Base-by-base conservation (phyloP, 2,113 vertebrate species). In the Atlantisia rogersi region DNA sequence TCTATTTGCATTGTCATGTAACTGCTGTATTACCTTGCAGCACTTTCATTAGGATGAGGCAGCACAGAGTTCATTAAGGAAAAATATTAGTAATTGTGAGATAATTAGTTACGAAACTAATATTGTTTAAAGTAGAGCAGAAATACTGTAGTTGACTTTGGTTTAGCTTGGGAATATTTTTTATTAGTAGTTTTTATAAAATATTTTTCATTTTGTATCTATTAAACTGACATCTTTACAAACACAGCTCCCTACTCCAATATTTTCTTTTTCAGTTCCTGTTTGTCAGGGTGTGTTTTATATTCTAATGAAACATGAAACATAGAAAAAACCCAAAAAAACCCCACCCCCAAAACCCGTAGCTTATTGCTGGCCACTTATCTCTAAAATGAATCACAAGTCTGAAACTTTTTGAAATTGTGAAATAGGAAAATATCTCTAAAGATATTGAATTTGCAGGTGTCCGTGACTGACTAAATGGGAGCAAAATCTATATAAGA, bases 21-120 rank as follows among this genome's bases (percentile, higher is more conserved):
- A 93, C 50, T 22, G 55, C 92, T 77, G 59, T 86, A 82, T 78
- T 95, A 95, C 86, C 94, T 92, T 94, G 84, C 59, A 93, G 94
- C 82, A 81, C 91, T 93, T 97, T 82, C 63, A 76, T 96, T 92
- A 70, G 58, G 52, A 79, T 84, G 83, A 92, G 74, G 86, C 88
- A 95, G 82, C 78, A 55, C 56, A 67, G 86, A 84, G 94, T 95
- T 96, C 91, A 92, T 95, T 80, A 92, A 94, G 74, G 82, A 94
- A 92, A 95, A 94, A 88, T 92, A 86, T 70, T 93, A 74, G 19
- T 83, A 95, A 89, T 91, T 95, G 81, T 91, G 76, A 90, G 68
- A 81, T 96, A 97, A 95, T 97, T 92, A 90, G 88, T 76, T 93
- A 70, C 86, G 89, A 82, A 96, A 86, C 39, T 35, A 39, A 53